Base-by-base conservation (phyloP, 2,797 vertebrate genomes). In the Sebastes trivittatus region DNA sequence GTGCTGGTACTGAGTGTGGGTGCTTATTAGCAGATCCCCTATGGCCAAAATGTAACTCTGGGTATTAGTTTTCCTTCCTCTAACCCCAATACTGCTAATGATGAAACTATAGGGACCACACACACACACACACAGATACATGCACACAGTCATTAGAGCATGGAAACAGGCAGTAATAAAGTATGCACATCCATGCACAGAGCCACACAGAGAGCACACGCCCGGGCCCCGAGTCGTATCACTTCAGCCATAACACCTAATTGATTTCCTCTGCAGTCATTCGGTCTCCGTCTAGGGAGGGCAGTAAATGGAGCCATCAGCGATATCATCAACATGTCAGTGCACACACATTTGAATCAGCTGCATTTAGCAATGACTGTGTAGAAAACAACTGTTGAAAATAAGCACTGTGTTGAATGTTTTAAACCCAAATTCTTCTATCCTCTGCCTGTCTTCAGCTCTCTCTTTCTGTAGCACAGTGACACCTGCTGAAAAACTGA, bases 401-500 rank as follows among this genome's bases (percentile, higher is more conserved):
- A 78, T 5, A 13, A 64, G 30, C 64, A 61, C 2, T 13, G 34
- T 54, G 63, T 10, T 60, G 16, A 27, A 63, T 13, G 9, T 69
- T 71, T 11, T 46, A 54, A 68, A 23, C 11, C n/a, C 2, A 64
- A 59, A 30, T 55, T 30, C 1, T 3, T 14, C 8, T 3, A 3
- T 60, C 60, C 29, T 42, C 25, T 1, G 3, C 32, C 29, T 36
- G 68, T 46, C 23, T 58, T 42, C 5, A 36, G 46, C 34, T 38
- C 22, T 52, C 10, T 75, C 49, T 72, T 65, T 74, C 74, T 88
- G 78, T 89, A 9, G 16, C 77, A 89, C 11, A 94, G 85, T 88
- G 93, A 86, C 94, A 92, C 77, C 94, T 92, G 78, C 71, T 93
- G 95, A 55, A 11, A 25, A 72, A 14, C 2, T 11, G 4, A 60